Evolutionary conservation across 2,888 invertebrate species (phyloP), one percentile per base, ranked within the genome.

Genomic region (Pandemis corylana): DNA sequence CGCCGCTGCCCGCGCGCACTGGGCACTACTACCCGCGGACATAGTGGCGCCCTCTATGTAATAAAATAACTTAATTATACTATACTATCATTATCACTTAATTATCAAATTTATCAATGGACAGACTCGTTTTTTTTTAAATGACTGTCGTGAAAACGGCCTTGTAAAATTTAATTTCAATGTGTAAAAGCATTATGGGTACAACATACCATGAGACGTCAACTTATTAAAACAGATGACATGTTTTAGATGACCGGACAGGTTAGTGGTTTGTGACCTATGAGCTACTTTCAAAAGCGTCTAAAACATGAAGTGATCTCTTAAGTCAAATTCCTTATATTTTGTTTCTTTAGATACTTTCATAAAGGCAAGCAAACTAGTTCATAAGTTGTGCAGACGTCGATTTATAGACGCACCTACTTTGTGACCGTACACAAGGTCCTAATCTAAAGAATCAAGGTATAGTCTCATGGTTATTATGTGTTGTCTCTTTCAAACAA

Each of bases 11-110:
- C n/a, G 94, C 94, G 9, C 94, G 94, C 81, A 92, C 92, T 53
- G 94, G 93, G 7, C 92, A 91, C 82, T 94, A 91, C 82, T 94
- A 85, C 84, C 92, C 93, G 7, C 90, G 94, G 82, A 91, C 94
- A 91, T 93, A 94, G 91, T 87, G 82, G 79, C 20, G 62, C 36
- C 28, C 12, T 59, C 28, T 59, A 20, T 9, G 20, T 56, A 56
- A 20, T 56, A 56, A 20, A 77, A 51, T 62, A 76, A 77, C 56
- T 68, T 76, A 73, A 62, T 13, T 59, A 46, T 59, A 56, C 20
- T 20, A 44, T 68, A 42, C 76, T 46, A 68, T 69, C 75, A 65
- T 41, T 62, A 63, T 67, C 49, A 62, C 65, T 73, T 75, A 46
- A 64, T 41, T 56, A 51, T 51, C 65, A 46, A 41, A 7, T 20